Percentiles rank a stretch among this genome's conserved stretches.
phyloP scores from a whole-genome alignment of 2,888 invertebrate species.

The Myathropa florea region DNA sequence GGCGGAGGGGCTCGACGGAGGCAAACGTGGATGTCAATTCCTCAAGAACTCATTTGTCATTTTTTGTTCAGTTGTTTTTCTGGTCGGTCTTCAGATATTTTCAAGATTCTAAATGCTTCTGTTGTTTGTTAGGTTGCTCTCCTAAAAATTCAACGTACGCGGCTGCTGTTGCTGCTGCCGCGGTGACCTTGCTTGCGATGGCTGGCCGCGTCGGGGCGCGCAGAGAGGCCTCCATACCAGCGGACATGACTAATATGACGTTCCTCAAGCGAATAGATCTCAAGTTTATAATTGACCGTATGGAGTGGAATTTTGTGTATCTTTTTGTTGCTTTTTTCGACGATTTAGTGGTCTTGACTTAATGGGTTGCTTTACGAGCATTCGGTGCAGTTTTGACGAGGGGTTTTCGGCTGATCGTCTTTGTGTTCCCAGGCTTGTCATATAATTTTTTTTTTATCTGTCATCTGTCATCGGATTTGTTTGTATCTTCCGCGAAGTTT shows the following conservation, averaged over 20 bases:
- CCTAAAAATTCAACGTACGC: not conserved
- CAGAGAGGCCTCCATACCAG: conserved; percentile 26
- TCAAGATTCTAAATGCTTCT: conserved; percentile 24
- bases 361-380: conserved; percentile 10
- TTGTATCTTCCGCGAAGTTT: not conserved
- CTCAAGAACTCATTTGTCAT: conserved; percentile 3
- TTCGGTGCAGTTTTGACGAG: not conserved
- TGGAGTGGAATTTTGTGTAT: conserved; percentile 25
- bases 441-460: not conserved
- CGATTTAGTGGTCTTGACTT: conserved; percentile 12
- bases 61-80: not conserved
- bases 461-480: not conserved
- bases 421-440: not conserved
- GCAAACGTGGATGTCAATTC: not conserved
- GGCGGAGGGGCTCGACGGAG: not conserved
- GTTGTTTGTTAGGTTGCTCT: conserved; percentile 16
- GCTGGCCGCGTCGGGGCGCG: not conserved
- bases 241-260: conserved; percentile 26
- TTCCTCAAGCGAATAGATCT: conserved; percentile 20
- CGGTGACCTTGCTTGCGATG: conserved; percentile 53
- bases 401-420: not conserved
- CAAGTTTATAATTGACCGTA: conserved; percentile 22
- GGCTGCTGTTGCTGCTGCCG: not conserved
- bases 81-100: not conserved
- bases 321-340: not conserved